Base-by-base conservation (phyloP, 2,888 invertebrate genomes). In the Papilio demoleus region DNA sequence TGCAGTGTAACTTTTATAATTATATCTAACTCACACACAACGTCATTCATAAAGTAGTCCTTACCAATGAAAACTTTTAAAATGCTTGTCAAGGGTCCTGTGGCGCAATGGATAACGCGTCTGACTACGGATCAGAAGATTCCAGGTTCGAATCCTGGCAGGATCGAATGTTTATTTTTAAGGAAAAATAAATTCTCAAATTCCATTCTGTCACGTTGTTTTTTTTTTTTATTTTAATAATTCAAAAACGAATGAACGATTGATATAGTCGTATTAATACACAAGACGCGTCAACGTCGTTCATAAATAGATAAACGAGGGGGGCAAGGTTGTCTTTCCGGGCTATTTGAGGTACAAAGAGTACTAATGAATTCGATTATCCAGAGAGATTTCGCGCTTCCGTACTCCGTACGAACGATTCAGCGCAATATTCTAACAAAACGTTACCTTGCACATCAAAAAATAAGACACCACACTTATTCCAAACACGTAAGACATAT, bases 51-150 rank as follows among this genome's bases (percentile, higher is more conserved):
- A n/a, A 19, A 8, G 4, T 24, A n/a, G 27, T 17, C 12, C 27
- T 14, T 42, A n/a, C 6, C 22, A 45, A 12, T 17, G 1, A n/a
- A 12, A 27, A 62, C 12, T 45, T 67, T 67, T 1, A 14, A 22
- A 1, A 0, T 0, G 0, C 0, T 34, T 4, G 0, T 17, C 24
- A 60, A 9, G 11, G 83, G 83, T 82, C 93, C 90, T 94, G 94
- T 94, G 94, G 93, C 94, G 93, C 94, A 94, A 93, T 85, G 94
- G 93, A 94, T 94, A 94, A 94, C 94, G 94, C 94, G 94, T 94
- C 94, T 94, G 94, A 94, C 94, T 94, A 94, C 94, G 94, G 94
- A 94, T 94, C 94, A 94, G 93, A 93, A 93, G 93, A 93, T 93
- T 94, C 93, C 94, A 94, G 93, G 91, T 93, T 94, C 93, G 93